phyloP scores from a whole-genome alignment of 2,888 invertebrate species.

The Lasioglossum leucozonium region DNA sequence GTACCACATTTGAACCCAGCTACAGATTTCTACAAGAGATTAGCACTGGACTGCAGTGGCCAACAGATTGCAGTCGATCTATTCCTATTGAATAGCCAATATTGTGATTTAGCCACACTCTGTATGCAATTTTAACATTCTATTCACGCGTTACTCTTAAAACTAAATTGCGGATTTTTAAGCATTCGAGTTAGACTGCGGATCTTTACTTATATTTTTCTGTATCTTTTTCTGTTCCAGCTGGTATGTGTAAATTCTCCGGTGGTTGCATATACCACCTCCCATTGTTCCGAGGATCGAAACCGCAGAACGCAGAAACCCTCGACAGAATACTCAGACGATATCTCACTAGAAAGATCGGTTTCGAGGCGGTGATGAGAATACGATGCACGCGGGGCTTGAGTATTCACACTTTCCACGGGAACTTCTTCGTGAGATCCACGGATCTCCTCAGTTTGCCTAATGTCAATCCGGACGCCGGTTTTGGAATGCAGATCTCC shows the following conservation, averaged over 20 bases:
- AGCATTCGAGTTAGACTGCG: too few relatives aligned
- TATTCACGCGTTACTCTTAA: neutral
- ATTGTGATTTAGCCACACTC: constrained; percentile 96
- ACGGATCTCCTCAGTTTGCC: constrained; percentile 98
- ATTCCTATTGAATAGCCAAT: constrained; percentile 96
- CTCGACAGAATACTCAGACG: constrained; percentile 92
- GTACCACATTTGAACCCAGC: constrained; percentile 96
- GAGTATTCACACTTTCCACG: constrained; percentile 99
- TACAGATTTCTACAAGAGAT: constrained; percentile 98
- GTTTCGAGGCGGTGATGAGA: constrained; percentile 99
- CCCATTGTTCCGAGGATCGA: constrained; percentile 92
- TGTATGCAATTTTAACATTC: constrained; percentile 85
- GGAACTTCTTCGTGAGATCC: constrained; percentile 99
- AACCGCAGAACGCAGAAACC: constrained; percentile 89
- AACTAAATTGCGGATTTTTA: neutral
- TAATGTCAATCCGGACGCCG: constrained; percentile 99
- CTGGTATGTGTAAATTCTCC: constrained; percentile 97
- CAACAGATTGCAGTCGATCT: constrained; percentile 98
- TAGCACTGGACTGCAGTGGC: constrained; percentile 98
- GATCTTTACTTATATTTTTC: too few relatives aligned
- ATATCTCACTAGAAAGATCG: constrained; percentile 98
- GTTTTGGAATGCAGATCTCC: constrained; percentile 98
- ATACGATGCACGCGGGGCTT: constrained; percentile 97
- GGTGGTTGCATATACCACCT: constrained; percentile 97
- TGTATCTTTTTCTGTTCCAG: constrained; percentile 82